phyloP scores from a whole-genome alignment of 2,888 invertebrate genomes.

The Zaprionus obscuricornis region DNA sequence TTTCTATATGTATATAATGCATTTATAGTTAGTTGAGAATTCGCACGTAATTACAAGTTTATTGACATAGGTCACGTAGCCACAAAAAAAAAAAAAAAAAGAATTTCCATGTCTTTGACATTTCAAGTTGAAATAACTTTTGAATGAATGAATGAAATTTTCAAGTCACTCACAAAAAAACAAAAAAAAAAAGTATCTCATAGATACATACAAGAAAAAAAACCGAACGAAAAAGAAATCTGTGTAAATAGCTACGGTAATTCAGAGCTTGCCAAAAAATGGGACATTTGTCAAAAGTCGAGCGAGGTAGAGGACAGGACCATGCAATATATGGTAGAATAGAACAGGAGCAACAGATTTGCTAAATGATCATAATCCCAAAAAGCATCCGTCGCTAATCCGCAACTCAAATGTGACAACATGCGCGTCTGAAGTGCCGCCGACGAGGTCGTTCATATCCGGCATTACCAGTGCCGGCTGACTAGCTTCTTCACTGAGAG shows the following conservation, averaged over 20 bases:
- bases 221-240: no score
- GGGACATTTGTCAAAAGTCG: constrained; percentile 72
- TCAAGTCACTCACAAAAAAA: not conserved
- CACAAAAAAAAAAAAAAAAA: no score
- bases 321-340: no score
- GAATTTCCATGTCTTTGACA: no score
- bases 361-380: constrained; percentile 82
- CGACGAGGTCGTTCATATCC: constrained; percentile 47
- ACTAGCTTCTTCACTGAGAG: no score
- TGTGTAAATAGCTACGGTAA: constrained; percentile 27
- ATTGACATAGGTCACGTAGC: constrained; percentile 75
- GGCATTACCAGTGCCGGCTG: not conserved
- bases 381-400: constrained; percentile 79
- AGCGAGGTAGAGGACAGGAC: not conserved
- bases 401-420: constrained; percentile 81
- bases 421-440: constrained; percentile 78
- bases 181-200: no score
- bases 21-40: constrained; percentile 32
- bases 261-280: constrained; percentile 30
- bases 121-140: constrained; percentile 28
- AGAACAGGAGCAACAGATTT: constrained; percentile 83
- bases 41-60: constrained; percentile 70
- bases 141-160: not conserved
- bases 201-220: no score
- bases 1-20: constrained; percentile 5